Base-by-base conservation (phyloP, 1,140 invertebrate genomes). In the Sinonovacula constricta region DNA sequence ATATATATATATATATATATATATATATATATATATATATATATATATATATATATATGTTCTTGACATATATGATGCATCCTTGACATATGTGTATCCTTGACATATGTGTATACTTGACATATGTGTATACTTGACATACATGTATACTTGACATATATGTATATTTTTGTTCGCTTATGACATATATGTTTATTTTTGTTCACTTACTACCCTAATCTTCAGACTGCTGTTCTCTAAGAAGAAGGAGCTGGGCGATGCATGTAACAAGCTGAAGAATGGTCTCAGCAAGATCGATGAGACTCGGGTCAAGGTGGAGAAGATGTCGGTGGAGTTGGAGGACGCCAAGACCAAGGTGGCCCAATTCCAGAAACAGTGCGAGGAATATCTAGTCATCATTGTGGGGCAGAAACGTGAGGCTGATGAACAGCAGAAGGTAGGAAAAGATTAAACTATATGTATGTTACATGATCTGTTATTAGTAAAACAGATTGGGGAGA, bases 271-370 rank as follows among this genome's bases (percentile, higher is more conserved):
- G 85, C 83, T 92, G 26, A 88, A 87, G 26, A 95, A 94, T 86
- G 95, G 95, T 24, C 89, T 97, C 45, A 93, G 92, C 15, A 97
- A 96, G 91, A 95, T 96, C 74, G 94, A 95, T 68, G 95, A 96
- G 79, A 92, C 92, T 0, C 81, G 94, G 34, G 92, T 93, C 71
- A 95, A 90, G 79, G 90, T 91, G 1, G 93, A 94, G 74, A 93
- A 94, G 68, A 96, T 97, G 95, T 94, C 94, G 0, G 92, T 94
- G 28, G 95, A 96, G 86, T 88, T 97, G 65, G 95, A 94, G 86
- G 91, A 94, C 12, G 95, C 95, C n/a, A 94, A 95, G 89, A 92
- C 92, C 34, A 94, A 93, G 92, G 94, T 95, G 7, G 92, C 92
- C 12, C 93, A 94, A 83, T 95, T 94, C 88, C 94, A 94, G 84